Evolutionary conservation across 2,113 vertebrate genomes (phyloP), one percentile per base, ranked within the genome.

Genomic region (Campylorhamphus procurvoides): DNA sequence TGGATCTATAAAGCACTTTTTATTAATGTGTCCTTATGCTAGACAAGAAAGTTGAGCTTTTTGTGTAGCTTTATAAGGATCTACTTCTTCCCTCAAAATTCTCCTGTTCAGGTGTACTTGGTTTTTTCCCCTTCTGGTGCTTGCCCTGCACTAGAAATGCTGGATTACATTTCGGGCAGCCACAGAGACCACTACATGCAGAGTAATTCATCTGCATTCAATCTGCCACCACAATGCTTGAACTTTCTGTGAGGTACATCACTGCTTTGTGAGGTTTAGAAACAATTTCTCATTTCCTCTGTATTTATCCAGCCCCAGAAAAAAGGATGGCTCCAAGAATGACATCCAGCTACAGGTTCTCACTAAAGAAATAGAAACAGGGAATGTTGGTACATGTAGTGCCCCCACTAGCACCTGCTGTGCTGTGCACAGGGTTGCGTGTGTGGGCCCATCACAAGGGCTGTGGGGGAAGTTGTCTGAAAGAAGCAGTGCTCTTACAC

Each of bases 321-420:
- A 53, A 53, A 53, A 29, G 6, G 39, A 46, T 52, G n/a, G 28
- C 9, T 19, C 18, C 6, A 60, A 46, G 19, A 15, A 17, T 7
- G 7, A 55, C 11, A 18, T 56, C 12, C 49, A 68, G 20, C 49
- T 69, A 9, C 15, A 56, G 15, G 31, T 44, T 5, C 9, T 44
- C 33, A 18, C 9, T 17, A 72, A 16, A 78, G 27, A 74, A 78
- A 37, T 1, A 47, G 66, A 68, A 66, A 29, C 29, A 0, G 0
- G 12, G 40, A 17, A 5, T 11, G 33, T 7, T 64, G 29, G 53
- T 25, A 7, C 11, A 12, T 4, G 4, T 18, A 29, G 59, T 40
- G 39, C 1, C 10, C 37, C 18, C 0, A 0, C 25, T 46, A 37
- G 27, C 3, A 6, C 23, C 50, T 40, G 10, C 19, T 40, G 55